Evolutionary conservation across 2,113 vertebrate species (phyloP), one percentile per base, ranked within the genome.

Genomic region (Xyrauchen texanus): DNA sequence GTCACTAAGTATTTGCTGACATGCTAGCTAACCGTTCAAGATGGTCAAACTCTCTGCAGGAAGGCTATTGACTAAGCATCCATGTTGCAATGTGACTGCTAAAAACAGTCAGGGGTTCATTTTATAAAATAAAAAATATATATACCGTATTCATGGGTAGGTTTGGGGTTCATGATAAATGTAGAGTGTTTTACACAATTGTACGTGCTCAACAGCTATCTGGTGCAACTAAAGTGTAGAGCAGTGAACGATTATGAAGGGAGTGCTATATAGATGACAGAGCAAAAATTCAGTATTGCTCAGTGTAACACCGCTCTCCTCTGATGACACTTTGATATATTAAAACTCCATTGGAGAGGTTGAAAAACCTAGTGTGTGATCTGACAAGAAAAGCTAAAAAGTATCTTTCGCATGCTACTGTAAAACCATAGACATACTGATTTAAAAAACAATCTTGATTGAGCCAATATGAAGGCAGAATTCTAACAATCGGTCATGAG

Each of bases 1-100:
- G 66, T 58, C 84, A 78, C 70, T 67, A 55, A 53, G 16, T 15
- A 76, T 80, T 80, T 34, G 51, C 44, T 49, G 68, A 13, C 21
- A 66, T 66, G 51, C 66, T 34, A 61, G 2, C 3, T 13, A 55
- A 66, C 46, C 66, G 82, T n/a, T 16, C n/a, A 78, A 68, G 61
- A 75, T n/a, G 7, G 62, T 57, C 67, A 55, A 60, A 57, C 34
- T 7, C 1, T 34, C 21, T 34, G 21, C n/a, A n/a, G 21, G 21
- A 34, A 3, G 21, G 21, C 21, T 34, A 34, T 34, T 34, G 21
- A 34, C 21, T 34, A 34, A 34, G 21, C 21, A 34, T 3, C 21
- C 3, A 1, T 34, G 21, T 34, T 34, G 21, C 21, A 34, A 34
- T 34, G 21, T 34, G 21, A 34, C 21, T 34, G 21, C 21, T 34